Percentiles rank a stretch among this genome's conserved stretches.
Conservation (phyloP, 1,140 invertebrate species). For the Magallana angulata region DNA sequence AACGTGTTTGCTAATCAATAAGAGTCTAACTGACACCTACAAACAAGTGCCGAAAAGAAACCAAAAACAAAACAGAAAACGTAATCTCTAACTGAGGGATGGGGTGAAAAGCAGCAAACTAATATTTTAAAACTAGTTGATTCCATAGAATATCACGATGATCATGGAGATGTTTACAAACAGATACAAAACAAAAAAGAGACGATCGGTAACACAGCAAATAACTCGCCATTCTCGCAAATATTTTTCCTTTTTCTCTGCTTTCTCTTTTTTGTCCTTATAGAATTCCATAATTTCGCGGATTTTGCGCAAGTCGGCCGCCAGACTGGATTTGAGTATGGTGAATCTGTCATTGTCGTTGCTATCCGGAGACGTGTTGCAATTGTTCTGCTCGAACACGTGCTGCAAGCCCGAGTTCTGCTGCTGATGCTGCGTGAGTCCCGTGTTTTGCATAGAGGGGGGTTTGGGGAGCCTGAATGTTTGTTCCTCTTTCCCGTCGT, state of each 20-base stretch:
- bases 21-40: too few species aligned
- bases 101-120: background rate
- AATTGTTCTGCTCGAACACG: slow-evolving; percentile 28
- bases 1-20: too few species aligned
- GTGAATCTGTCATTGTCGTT: slow-evolving; percentile 44
- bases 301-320: slow-evolving; percentile 66
- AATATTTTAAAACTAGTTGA: background rate
- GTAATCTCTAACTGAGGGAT: too few species aligned
- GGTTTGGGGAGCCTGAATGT: slow-evolving; percentile 15
- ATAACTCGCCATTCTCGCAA: slow-evolving; percentile 75
- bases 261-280: slow-evolving; percentile 55
- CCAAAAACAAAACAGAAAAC: too few species aligned
- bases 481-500: slow-evolving; percentile 65
- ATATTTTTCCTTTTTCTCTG: slow-evolving; percentile 62
- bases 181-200: slow-evolving; percentile 78
- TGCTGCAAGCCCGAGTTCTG: slow-evolving; percentile 23
- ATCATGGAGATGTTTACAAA: slow-evolving; percentile 74
- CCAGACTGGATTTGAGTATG: slow-evolving; percentile 32
- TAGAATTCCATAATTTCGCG: slow-evolving; percentile 64
- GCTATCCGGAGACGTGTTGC: background rate
- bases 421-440: background rate
- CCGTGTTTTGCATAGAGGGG: slow-evolving; percentile 29
- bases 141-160: slow-evolving; percentile 72
- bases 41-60: too few species aligned
- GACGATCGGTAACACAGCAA: slow-evolving; percentile 75